Conservation (phyloP, 2,113 vertebrate species). For the Bungarus multicinctus region DNA sequence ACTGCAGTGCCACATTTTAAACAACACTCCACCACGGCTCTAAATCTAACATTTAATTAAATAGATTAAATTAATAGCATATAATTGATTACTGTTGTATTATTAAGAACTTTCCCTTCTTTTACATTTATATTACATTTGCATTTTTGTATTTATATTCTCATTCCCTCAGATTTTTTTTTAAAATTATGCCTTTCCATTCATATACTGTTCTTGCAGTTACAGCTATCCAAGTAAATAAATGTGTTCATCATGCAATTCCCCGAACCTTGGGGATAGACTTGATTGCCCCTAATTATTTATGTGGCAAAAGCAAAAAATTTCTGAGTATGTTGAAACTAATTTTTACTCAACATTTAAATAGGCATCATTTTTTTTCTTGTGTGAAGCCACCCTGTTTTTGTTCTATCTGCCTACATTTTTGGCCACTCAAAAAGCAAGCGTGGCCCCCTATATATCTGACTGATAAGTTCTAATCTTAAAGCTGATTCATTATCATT, state of each 20-base stretch:
- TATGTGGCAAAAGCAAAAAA: neutral
- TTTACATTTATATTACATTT: neutral
- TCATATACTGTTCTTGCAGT: neutral
- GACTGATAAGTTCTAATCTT: neutral
- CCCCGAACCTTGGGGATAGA: neutral
- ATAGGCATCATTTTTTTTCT: neutral
- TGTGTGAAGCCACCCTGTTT: neutral
- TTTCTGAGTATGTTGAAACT: neutral
- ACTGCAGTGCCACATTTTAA: too few relatives aligned
- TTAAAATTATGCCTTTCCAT: neutral
- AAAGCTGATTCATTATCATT: neutral
- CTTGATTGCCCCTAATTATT: neutral
- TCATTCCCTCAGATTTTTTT: neutral
- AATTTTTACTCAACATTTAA: neutral
- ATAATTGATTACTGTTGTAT: neutral
- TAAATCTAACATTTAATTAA: neutral
- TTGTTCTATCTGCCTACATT: neutral
- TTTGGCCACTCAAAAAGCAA: neutral
- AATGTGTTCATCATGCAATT: neutral
- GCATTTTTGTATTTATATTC: neutral
- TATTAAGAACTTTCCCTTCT: neutral
- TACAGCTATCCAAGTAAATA: neutral
- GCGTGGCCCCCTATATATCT: neutral
- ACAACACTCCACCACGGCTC: accelerated
- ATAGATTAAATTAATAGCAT: neutral